Evolutionary conservation across 2,113 vertebrate species (phyloP).

Genomic region (Sprattus sprattus): DNA sequence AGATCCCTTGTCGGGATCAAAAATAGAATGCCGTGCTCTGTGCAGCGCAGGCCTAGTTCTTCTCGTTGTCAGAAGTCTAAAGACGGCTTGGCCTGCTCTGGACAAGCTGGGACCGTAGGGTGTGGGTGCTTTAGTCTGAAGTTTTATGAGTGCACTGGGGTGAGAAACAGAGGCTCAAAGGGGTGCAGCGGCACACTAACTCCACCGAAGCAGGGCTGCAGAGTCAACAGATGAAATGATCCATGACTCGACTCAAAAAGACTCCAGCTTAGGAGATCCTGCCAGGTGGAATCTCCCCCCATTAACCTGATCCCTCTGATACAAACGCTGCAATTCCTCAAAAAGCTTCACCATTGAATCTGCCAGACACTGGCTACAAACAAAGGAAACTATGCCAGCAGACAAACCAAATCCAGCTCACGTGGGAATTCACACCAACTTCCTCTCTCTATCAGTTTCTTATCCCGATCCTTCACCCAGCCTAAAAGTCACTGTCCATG

Average conservation of each 20-base stretch:
- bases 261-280: conserved; percentile 16
- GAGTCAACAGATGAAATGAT: conserved; percentile 36
- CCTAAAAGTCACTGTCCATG: background rate
- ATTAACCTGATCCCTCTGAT: conserved; percentile 33
- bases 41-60: background rate
- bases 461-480: background rate
- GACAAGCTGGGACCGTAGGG: background rate
- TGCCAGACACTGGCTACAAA: background rate
- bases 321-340: background rate
- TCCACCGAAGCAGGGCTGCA: conserved; percentile 36
- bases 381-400: background rate
- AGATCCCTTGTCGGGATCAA: background rate
- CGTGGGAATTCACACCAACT: background rate
- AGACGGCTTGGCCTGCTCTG: background rate
- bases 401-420: background rate
- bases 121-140: background rate
- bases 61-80: too few relatives aligned
- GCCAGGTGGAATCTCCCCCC: conserved; percentile 34
- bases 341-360: background rate
- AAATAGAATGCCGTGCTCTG: background rate
- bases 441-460: background rate
- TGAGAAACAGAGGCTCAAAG: background rate
- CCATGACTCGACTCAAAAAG: conserved; percentile 30
- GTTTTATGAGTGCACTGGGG: background rate
- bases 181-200: conserved; percentile 9